Evolutionary conservation across 2,888 invertebrate species (phyloP), one percentile per base, ranked within the genome.

Genomic region (Alitta virens): DNA sequence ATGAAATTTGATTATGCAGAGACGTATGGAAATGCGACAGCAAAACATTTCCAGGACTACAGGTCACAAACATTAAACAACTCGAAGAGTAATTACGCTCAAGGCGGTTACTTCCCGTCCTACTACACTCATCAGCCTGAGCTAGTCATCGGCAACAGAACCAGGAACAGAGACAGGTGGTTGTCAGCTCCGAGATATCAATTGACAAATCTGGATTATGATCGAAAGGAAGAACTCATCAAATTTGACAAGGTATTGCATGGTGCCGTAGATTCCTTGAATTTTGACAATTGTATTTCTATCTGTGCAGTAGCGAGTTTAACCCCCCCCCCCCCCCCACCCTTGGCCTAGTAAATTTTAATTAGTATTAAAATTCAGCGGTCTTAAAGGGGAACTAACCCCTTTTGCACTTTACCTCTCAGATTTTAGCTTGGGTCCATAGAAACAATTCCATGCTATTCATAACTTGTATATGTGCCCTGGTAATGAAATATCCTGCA

Each of bases 1-100:
- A 74, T 75, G 59, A 81, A 82, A 64, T 82, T 75, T 74, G 80
- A 81, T 64, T 82, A 79, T 72, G 82, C 80, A n/a, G 82, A 82
- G 65, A 82, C 82, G 23, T 82, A 78, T 71, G 82, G 81, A 33
- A 78, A 79, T 64, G 76, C 77, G 18, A 80, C 80, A n/a, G 67
- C 73, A 43, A 81, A 82, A 67, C 78, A 82, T 67, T 82, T 82
- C 71, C 81, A 82, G 64, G 82, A 82, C 65, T 81, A 78, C 67
- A 72, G 82, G 53, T 78, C 76, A 25, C 69, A 76, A 49, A 78
- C 78, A 2, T 68, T 82, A 42, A 76, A 75, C 68, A 73, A 73
- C 23, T 80, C 80, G 38, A 73, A 75, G 64, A 75, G 75, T 62
- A 77, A 77, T 27, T 78, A 76, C 56, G 70, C 73, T 55, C 70